phyloP scores from a whole-genome alignment of 2,888 invertebrate genomes.

The Galerucella pusilla region DNA sequence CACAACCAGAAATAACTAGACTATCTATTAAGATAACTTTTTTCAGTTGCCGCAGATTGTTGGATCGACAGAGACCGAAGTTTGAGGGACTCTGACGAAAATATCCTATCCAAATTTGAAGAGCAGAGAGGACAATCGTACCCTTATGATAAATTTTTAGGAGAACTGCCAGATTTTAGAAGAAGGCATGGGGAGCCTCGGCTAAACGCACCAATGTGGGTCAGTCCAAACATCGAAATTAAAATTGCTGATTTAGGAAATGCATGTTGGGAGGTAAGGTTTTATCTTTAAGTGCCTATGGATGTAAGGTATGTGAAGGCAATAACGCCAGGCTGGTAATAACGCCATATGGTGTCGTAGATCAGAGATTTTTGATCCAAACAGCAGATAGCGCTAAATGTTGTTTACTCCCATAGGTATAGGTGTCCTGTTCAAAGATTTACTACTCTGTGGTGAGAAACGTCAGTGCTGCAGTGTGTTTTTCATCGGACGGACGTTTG shows the following conservation, averaged over 20 bases:
- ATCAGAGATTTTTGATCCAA: too few relatives aligned
- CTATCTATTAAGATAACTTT: neutral
- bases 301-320: too few relatives aligned
- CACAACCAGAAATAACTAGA: too few relatives aligned
- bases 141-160: constrained; percentile 55
- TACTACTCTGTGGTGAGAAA: too few relatives aligned
- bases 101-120: constrained; percentile 48
- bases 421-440: too few relatives aligned
- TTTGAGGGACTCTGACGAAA: constrained; percentile 48
- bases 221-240: constrained; percentile 71
- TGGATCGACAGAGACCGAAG: constrained; percentile 51
- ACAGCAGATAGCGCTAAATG: too few relatives aligned
- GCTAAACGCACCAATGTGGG: constrained; percentile 59
- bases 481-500: too few relatives aligned
- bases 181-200: constrained; percentile 53
- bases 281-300: neutral
- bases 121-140: constrained; percentile 55
- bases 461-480: too few relatives aligned
- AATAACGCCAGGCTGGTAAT: too few relatives aligned
- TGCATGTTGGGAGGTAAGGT: constrained; percentile 78
- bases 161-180: constrained; percentile 52
- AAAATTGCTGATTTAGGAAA: constrained; percentile 90
- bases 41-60: constrained; percentile 55
- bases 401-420: too few relatives aligned
- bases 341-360: too few relatives aligned